phyloP scores from a whole-genome alignment of 2,888 invertebrate species.

The Prostheceraeus crozeri region DNA sequence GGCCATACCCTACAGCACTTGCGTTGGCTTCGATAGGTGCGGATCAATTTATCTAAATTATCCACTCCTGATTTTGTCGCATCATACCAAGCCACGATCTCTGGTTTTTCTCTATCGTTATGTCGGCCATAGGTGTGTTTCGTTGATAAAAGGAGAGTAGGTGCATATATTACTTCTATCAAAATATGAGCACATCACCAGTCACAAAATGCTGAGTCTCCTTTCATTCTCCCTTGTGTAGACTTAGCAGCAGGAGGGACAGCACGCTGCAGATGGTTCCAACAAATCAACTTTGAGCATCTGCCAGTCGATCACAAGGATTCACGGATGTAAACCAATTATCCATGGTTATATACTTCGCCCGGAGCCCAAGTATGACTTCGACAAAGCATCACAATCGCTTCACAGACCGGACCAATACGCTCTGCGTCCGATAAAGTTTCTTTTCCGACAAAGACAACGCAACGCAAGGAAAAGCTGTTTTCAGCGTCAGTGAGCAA shows the following conservation, averaged over 20 bases:
- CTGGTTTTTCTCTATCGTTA: not conserved
- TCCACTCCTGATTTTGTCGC: conserved; percentile 3
- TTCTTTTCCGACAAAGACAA: not conserved
- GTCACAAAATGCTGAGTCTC: not conserved
- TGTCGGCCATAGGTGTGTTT: conserved; percentile 9
- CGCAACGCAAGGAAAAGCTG: conserved; percentile 9
- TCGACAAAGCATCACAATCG: not conserved
- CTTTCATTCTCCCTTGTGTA: not conserved
- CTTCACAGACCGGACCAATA: not conserved
- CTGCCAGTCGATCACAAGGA: not conserved
- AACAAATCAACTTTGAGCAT: not conserved
- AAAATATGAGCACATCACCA: not conserved
- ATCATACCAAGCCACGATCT: not conserved
- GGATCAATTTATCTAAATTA: conserved; percentile 8
- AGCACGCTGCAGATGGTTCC: conserved; percentile 12
- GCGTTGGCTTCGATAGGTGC: not conserved
- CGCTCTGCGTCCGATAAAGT: not conserved
- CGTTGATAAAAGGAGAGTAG: not conserved
- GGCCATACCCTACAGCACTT: not conserved
- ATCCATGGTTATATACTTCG: conserved; percentile 17
- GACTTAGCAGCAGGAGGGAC: conserved; percentile 1
- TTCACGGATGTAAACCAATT: conserved; percentile 17
- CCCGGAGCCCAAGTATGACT: not conserved
- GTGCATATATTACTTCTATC: not conserved
- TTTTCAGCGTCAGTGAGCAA: not conserved